These are phyloP conservation scores for Mechanitis messenoides DNA, from an alignment of 2,888 invertebrate genomes.

Conservation along the genomic window DNA sequence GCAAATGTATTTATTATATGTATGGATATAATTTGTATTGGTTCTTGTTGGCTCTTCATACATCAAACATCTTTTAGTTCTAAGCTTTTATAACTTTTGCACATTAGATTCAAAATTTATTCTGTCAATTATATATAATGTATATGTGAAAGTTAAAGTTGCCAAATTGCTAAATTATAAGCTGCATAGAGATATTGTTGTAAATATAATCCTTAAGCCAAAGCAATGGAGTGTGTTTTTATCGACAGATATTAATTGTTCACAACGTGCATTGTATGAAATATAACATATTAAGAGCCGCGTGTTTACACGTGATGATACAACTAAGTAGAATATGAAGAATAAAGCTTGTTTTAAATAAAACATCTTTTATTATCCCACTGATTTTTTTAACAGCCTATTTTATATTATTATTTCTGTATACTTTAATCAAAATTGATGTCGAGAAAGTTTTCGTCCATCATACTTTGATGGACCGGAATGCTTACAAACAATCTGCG, in stretches of 20 bases:
- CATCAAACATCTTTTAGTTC: background rate
- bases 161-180: slow-evolving; percentile 70
- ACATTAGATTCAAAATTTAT: slow-evolving; percentile 38
- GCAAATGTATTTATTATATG: no score
- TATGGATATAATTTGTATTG: no score
- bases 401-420: background rate
- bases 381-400: background rate
- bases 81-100: slow-evolving; percentile 7
- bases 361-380: slow-evolving; percentile 5
- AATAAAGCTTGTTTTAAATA: slow-evolving; percentile 75
- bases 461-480: slow-evolving; percentile 68
- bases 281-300: slow-evolving; percentile 45
- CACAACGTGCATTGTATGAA: slow-evolving; percentile 41
- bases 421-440: slow-evolving; percentile 52
- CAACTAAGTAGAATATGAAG: slow-evolving; percentile 59
- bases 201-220: slow-evolving; percentile 66
- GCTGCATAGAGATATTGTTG: slow-evolving; percentile 63
- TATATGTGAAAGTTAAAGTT: slow-evolving; percentile 63
- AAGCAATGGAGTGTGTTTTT: slow-evolving; percentile 58
- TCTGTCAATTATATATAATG: slow-evolving; percentile 66
- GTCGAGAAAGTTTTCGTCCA: slow-evolving; percentile 52
- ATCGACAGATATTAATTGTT: slow-evolving; percentile 56
- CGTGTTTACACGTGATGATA: slow-evolving; percentile 53
- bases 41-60: no score
- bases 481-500: slow-evolving; percentile 72